Conservation (phyloP, 2,113 vertebrate genomes). For the Cnemophilus loriae region DNA sequence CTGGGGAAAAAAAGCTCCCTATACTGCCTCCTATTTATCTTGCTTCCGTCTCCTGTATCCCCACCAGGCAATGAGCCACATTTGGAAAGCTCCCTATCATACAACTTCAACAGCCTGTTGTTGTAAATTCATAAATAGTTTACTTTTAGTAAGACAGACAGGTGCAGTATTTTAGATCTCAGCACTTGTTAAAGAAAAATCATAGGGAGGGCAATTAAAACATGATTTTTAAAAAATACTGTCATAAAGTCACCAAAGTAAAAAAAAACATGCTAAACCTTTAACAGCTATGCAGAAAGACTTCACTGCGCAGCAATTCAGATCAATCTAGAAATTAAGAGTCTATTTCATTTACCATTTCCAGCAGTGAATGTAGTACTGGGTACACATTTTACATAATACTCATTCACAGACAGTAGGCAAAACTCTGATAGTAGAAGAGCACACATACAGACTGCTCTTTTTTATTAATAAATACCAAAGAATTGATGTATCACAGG, state of each 20-base stretch:
- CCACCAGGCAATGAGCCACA: background rate
- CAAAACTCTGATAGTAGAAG: background rate
- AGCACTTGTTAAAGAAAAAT: background rate
- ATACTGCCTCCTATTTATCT: constrained; percentile 17
- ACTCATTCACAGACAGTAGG: background rate
- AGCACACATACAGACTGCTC: background rate
- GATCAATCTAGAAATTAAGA: background rate
- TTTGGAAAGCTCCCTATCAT: background rate
- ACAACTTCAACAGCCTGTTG: background rate
- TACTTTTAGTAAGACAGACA: background rate
- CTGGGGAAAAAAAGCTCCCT: background rate
- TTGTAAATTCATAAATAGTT: constrained; percentile 2
- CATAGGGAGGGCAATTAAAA: background rate
- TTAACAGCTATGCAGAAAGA: background rate
- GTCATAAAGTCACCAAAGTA: background rate
- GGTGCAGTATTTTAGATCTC: background rate
- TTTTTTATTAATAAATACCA: background rate
- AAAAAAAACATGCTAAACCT: background rate
- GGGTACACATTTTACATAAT: constrained; percentile 3
- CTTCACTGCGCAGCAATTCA: background rate
- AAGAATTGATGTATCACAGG: background rate
- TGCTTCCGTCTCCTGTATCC: background rate
- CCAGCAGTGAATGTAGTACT: background rate
- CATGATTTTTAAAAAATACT: background rate
- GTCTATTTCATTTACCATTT: background rate